phyloP scores from a whole-genome alignment of 2,113 vertebrate genomes.

The Condylura cristata region DNA sequence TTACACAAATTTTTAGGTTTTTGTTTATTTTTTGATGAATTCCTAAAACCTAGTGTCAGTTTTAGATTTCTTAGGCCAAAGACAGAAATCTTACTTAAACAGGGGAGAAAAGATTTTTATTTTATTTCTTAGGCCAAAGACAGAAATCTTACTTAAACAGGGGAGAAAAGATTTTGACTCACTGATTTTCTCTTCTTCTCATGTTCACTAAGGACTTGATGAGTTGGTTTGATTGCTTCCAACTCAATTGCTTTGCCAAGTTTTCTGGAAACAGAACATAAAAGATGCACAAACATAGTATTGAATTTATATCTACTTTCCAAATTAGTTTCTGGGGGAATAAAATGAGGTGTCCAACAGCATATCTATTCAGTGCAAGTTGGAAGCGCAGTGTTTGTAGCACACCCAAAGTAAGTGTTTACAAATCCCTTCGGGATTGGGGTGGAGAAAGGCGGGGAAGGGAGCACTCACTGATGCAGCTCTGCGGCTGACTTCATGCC shows the following conservation, averaged over 20 bases:
- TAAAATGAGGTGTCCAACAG: conserved; percentile 10
- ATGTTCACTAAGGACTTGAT: conserved; percentile 87
- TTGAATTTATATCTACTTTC: conserved; percentile 61
- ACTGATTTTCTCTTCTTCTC: conserved; percentile 90
- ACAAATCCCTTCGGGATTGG: not conserved
- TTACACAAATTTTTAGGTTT: not conserved
- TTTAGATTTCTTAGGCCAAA: not conserved
- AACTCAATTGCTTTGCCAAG: conserved; percentile 91
- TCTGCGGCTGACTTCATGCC: conserved; percentile 91
- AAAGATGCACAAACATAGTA: conserved; percentile 55
- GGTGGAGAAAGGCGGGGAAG: conserved; percentile 7
- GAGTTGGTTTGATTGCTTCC: conserved; percentile 89
- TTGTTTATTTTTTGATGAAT: conserved; percentile 17
- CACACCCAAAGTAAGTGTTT: conserved; percentile 38
- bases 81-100: conserved; percentile 38
- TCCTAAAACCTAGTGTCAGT: not conserved
- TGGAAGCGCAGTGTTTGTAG: conserved; percentile 45
- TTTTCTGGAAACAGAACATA: conserved; percentile 84
- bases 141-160: conserved; percentile 39
- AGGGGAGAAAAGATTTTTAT: conserved; percentile 20
- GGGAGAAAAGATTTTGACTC: conserved; percentile 68
- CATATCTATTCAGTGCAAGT: conserved; percentile 31
- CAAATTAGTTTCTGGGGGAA: conserved; percentile 64
- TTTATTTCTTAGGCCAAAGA: not conserved
- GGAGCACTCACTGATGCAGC: conserved; percentile 87